These are phyloP conservation scores for Dicrostonyx torquatus DNA, from an alignment of 2,797 vertebrate genomes.

Conservation along the genomic window DNA sequence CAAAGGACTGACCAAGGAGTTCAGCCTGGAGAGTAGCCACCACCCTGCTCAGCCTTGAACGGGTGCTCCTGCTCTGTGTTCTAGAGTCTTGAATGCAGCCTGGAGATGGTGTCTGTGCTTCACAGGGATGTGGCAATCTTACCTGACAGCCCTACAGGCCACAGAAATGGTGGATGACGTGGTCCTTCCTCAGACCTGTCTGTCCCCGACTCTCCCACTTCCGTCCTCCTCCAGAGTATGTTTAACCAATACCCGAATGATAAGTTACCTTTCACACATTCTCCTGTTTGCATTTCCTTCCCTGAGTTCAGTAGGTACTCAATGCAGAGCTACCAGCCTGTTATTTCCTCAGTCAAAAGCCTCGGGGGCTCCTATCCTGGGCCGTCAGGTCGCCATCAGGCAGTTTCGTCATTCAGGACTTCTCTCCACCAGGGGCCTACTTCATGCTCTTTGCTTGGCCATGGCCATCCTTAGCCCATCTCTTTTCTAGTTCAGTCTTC, in stretches of 20 bases:
- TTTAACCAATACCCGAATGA: not conserved
- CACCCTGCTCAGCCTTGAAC: not conserved
- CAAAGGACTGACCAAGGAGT: not conserved
- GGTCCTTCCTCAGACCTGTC: not conserved
- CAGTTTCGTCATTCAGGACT: not conserved
- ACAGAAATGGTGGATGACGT: fast-evolving
- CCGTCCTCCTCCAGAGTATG: not conserved
- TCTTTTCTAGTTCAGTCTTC: not conserved
- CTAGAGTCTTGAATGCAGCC: not conserved
- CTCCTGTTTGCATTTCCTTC: not conserved
- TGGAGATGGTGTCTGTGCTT: not conserved
- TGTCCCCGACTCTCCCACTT: not conserved
- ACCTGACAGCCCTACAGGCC: fast-evolving
- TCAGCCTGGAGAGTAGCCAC: not conserved
- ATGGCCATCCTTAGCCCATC: fast-evolving
- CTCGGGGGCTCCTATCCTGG: too few relatives aligned
- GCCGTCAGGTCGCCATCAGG: fast-evolving
- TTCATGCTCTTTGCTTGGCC: fast-evolving
- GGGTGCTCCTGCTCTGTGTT: fast-evolving
- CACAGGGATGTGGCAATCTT: not conserved
- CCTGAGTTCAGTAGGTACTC: not conserved
- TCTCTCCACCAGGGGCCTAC: not conserved
- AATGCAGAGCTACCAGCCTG: not conserved
- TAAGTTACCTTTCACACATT: not conserved
- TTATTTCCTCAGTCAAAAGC: not conserved